These are phyloP conservation scores for Bujurquina vittata DNA, from an alignment of 2,113 vertebrate species.

Conservation along the genomic window DNA sequence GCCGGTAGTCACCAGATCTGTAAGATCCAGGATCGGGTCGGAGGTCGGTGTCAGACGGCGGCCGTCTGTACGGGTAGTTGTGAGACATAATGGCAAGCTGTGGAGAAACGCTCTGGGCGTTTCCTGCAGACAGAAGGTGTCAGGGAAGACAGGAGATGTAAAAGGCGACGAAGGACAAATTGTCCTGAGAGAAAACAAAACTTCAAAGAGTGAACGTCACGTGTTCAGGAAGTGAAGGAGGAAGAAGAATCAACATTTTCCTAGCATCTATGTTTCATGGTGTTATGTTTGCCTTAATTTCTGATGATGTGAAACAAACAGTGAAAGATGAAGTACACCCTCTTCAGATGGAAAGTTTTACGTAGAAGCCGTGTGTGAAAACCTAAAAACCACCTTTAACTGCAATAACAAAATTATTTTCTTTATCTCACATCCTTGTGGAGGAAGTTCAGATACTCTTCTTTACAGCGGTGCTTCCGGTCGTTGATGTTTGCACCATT, in stretches of 20 bases:
- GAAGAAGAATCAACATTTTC: background rate
- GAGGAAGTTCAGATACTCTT: background rate
- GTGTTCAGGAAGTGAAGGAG: background rate
- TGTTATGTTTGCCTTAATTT: background rate
- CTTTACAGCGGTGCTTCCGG: background rate
- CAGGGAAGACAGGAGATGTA: conserved; percentile 45
- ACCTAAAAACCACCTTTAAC: background rate
- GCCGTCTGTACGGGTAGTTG: conserved; percentile 47
- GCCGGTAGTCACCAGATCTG: conserved; percentile 22
- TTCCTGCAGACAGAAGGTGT: conserved; percentile 61
- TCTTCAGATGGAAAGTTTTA: background rate
- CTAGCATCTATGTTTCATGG: background rate
- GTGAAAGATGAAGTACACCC: background rate
- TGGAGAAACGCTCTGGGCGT: conserved; percentile 27
- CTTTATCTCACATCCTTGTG: too few species aligned
- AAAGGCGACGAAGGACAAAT: background rate
- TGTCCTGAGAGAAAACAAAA: background rate
- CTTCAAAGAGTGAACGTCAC: background rate
- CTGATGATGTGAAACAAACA: background rate
- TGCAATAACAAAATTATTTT: too few species aligned
- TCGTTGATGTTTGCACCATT: background rate
- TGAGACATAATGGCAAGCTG: conserved; percentile 67
- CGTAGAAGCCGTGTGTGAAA: background rate
- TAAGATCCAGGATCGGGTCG: conserved; percentile 23
- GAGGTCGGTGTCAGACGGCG: conserved; percentile 1